Evolutionary conservation across 2,888 invertebrate genomes (phyloP).

Genomic region (Chalcis sispes): DNA sequence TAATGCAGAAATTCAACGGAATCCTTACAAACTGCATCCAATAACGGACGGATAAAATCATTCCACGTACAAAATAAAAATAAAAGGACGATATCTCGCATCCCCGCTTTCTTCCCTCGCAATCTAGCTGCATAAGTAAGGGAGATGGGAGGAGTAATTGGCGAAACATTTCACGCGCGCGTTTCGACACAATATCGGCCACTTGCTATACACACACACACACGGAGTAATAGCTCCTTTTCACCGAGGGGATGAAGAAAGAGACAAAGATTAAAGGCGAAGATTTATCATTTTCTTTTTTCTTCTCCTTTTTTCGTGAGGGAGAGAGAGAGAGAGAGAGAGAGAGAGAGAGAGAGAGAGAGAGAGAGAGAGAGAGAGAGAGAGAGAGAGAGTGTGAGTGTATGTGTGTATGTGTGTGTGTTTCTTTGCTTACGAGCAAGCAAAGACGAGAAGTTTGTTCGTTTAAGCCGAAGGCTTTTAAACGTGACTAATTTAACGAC

Average conservation of each 20-base stretch:
- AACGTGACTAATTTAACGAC: slow-evolving; percentile 47
- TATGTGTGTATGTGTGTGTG: too few species aligned
- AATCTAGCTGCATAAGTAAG: slow-evolving; percentile 50
- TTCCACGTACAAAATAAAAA: background rate
- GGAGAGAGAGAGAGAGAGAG: background rate
- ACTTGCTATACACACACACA: background rate
- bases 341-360: background rate
- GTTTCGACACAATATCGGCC: slow-evolving; percentile 16
- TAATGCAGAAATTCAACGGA: too few species aligned
- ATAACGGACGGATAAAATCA: too few species aligned
- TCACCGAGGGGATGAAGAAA: background rate
- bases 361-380: background rate
- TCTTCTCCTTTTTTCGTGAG: background rate
- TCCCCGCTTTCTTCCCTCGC: too few species aligned
- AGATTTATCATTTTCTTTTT: slow-evolving; percentile 35
- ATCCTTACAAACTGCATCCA: too few species aligned
- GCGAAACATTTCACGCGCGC: background rate
- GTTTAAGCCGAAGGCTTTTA: background rate
- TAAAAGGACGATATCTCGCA: too few species aligned
- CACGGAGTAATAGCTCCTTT: too few species aligned
- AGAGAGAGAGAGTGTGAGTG: background rate
- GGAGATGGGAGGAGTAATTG: background rate
- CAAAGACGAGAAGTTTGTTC: too few species aligned
- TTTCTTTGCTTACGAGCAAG: too few species aligned
- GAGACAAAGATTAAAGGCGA: slow-evolving; percentile 50